Percentiles rank a stretch among this genome's conserved stretches.
phyloP scores from a whole-genome alignment of 1,140 invertebrate genomes.

The Phenacoccus solenopsis region DNA sequence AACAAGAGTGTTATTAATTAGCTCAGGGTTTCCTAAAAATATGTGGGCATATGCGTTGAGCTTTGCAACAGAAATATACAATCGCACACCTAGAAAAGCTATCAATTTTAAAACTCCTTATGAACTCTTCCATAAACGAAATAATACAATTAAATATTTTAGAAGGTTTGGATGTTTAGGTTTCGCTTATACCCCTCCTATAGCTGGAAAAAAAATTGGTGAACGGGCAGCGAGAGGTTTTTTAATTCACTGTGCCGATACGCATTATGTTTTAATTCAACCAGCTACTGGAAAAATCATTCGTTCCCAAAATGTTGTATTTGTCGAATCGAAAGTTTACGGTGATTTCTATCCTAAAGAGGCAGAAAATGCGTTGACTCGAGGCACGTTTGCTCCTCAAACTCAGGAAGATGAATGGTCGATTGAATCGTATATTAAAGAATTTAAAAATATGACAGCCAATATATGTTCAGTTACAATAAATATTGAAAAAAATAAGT shows the following conservation, averaged over 20 bases:
- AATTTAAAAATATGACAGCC: background rate
- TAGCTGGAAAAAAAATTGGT: background rate
- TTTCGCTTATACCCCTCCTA: background rate
- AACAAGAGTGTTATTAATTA: background rate
- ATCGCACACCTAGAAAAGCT: background rate
- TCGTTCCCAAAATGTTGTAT: background rate
- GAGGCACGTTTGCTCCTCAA: background rate
- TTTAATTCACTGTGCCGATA: background rate
- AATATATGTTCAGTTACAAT: too few species aligned
- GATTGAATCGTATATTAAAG: background rate
- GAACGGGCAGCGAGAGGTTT: background rate
- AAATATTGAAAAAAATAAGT: background rate
- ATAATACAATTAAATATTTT: background rate
- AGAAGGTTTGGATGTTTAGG: background rate
- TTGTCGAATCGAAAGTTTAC: background rate
- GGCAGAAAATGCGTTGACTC: background rate
- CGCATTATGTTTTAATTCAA: background rate
- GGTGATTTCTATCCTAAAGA: background rate
- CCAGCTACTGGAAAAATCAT: background rate
- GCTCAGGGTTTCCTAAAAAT: background rate
- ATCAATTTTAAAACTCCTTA: background rate
- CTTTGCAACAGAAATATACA: background rate
- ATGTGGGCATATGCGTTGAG: background rate
- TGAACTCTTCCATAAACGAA: background rate
- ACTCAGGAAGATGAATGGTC: background rate